Base-by-base conservation (phyloP, 2,797 vertebrate species). In the Meriones psammophilus region DNA sequence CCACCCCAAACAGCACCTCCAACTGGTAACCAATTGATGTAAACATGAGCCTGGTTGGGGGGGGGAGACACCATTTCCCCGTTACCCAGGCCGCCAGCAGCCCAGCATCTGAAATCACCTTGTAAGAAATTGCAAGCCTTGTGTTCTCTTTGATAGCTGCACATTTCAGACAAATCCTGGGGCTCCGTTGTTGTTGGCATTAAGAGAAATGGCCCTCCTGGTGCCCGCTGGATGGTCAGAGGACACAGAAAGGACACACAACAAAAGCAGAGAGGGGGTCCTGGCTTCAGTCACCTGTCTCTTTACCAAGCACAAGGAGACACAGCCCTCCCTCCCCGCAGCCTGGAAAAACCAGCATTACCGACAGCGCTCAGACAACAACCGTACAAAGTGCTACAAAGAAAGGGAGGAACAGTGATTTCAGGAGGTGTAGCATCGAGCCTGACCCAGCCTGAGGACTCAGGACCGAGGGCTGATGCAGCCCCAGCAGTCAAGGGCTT, bases 231-330 rank as follows among this genome's bases (percentile, higher is more conserved):
- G 60, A 62, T 36, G 91, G 56, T 85, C 89, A 76, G 69, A 77
- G 84, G 73, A 56, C 64, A 33, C 78, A 84, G 78, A 95, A 83
- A 91, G 62, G 28, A 96, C 77, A 80, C 0, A 15, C 28, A 84
- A 60, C 66, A 30, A 50, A 50, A 50, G 62, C 91, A 89, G 74
- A 62, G 60, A 88, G 83, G 39, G 50, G 42, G 8, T 42, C 56
- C n/a, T 50, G 30, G 14, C 71, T 64, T 80, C 76, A 8, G 46
- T 78, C 66, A 93, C 42, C 69, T 0, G 8, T 5, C 15, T 58
- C 50, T 74, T 64, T 33, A 68, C 87, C 64, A 56, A 85, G 58
- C 60, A 80, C 12, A 36, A 18, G 80, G 78, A 88, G 6, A 62
- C 9, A 2, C 0, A 14, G 13, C 17, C 66, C 68, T 17, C 6